Percentiles rank a stretch among this genome's conserved stretches.
These are phyloP conservation scores for Aplochiton taeniatus DNA, from an alignment of 2,797 vertebrate genomes.

Conservation along the genomic window DNA sequence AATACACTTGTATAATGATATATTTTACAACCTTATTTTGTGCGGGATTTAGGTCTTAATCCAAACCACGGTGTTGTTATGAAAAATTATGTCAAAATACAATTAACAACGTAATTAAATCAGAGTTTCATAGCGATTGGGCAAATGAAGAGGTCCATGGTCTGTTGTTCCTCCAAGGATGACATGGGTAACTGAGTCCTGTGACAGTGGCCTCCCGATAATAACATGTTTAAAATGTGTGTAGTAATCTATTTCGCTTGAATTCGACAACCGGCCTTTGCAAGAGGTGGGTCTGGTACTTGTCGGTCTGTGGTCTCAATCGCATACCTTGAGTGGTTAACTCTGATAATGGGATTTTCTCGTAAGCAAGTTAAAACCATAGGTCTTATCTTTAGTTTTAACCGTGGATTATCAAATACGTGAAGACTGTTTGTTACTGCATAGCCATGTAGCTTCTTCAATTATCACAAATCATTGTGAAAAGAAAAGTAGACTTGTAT, in stretches of 20 bases:
- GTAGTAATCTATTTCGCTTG: neutral
- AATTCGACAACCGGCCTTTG: neutral
- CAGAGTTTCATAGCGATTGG: conserved; percentile 24
- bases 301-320: neutral
- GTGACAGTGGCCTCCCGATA: conserved; percentile 9
- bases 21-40: too few species aligned
- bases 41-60: too few species aligned
- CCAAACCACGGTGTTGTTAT: too few species aligned
- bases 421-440: neutral
- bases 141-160: conserved; percentile 26
- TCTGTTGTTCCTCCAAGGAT: conserved; percentile 10
- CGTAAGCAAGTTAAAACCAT: conserved; percentile 9
- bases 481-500: conserved; percentile 8
- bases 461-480: too few species aligned
- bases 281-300: neutral
- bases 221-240: too few species aligned
- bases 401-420: neutral
- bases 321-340: conserved; percentile 4
- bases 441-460: too few species aligned
- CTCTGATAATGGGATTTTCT: conserved; percentile 1
- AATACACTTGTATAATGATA: too few species aligned
- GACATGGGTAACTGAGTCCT: conserved; percentile 4
- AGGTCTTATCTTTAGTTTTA: neutral
- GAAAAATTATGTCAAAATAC: neutral
- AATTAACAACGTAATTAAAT: conserved; percentile 40